Conservation (phyloP, 2,113 vertebrate species). For the Chaetura pelagica region DNA sequence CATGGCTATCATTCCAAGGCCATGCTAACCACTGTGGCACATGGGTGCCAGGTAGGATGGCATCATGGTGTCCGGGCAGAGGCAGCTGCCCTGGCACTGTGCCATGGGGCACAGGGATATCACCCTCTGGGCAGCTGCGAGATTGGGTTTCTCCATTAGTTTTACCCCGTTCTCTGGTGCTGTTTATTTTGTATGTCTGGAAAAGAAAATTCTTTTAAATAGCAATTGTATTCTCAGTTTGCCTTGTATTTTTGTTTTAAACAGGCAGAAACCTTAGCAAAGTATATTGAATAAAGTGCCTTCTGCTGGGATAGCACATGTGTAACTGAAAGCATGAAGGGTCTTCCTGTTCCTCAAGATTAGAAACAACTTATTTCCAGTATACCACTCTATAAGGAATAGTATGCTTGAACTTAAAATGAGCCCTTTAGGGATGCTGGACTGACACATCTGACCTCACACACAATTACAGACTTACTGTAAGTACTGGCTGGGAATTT, state of each 20-base stretch:
- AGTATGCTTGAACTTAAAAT: background rate
- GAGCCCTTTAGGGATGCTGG: background rate
- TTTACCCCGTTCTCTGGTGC: background rate
- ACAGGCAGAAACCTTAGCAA: background rate
- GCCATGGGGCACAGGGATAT: background rate
- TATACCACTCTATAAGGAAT: background rate
- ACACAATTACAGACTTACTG: constrained; percentile 30
- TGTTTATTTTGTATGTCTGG: background rate
- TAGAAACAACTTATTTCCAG: background rate
- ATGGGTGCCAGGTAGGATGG: background rate
- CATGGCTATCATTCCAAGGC: background rate
- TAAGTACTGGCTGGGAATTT: constrained; percentile 8
- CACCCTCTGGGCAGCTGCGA: rapidly evolving
- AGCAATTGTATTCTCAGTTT: background rate
- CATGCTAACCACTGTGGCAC: background rate
- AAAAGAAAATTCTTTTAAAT: background rate
- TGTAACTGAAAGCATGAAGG: background rate
- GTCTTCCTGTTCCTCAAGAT: background rate
- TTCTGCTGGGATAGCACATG: background rate
- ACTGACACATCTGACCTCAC: background rate
- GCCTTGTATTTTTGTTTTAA: background rate
- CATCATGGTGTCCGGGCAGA: background rate
- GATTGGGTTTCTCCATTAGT: background rate
- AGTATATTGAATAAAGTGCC: background rate
- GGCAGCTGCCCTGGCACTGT: background rate